Percentiles rank a stretch among this genome's conserved stretches.
Evolutionary conservation across 2,113 vertebrate genomes (phyloP).

Genomic region (Cynopterus brachyotis): DNA sequence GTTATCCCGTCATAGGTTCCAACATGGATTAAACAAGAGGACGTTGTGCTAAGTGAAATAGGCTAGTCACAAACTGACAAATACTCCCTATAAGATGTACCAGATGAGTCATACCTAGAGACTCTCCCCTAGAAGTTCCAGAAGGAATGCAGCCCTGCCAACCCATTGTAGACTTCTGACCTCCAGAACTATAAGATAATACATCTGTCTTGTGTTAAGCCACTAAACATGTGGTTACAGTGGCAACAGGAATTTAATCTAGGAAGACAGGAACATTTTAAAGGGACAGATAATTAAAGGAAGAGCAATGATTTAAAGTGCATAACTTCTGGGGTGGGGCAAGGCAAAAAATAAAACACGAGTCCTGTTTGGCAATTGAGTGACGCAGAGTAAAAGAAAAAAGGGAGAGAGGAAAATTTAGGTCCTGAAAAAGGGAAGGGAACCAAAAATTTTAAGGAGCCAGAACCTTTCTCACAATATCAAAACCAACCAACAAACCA

Average conservation of each 20-base stretch:
- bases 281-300: background rate
- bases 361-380: background rate
- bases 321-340: background rate
- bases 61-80: background rate
- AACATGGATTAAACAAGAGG: background rate
- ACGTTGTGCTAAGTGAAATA: background rate
- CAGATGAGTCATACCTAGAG: background rate
- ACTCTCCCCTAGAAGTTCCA: background rate
- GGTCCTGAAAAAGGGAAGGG: background rate
- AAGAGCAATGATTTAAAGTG: background rate
- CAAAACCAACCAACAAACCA: background rate
- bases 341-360: background rate
- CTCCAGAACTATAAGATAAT: background rate
- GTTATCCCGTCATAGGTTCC: background rate
- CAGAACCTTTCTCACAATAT: background rate
- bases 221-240: background rate
- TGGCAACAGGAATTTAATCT: background rate
- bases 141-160: background rate
- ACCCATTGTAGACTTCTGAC: background rate
- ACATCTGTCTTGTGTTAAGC: background rate
- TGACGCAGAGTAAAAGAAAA: background rate
- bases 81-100: background rate
- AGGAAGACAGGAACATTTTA: background rate
- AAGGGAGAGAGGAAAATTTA: fast-evolving
- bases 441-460: background rate